Evolutionary conservation across 2,113 vertebrate genomes (phyloP), one percentile per base, ranked within the genome.

Genomic region (Rhinoderma darwinii): DNA sequence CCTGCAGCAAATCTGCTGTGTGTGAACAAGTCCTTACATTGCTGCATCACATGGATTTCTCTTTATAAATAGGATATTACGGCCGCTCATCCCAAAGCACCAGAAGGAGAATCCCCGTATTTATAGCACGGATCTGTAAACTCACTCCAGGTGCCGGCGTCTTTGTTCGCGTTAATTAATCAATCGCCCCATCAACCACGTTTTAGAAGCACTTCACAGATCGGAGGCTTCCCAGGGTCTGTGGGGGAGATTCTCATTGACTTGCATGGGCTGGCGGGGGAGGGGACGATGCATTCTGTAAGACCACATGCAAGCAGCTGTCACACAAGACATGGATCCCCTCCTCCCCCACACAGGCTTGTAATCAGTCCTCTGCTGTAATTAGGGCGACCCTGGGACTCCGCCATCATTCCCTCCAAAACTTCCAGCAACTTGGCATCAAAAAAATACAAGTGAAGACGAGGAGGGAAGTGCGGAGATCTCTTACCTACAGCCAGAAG

Each of bases 161-260:
- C 80, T 7, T 70, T 85, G 76, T 77, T 80, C 79, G 88, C 66
- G n/a, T 11, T 70, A 83, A 83, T 83, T 83, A 83, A 47, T 35
- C 32, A 17, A 32, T 27, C 11, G n/a, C 43, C 22, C 22, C 68
- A 47, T 20, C 39, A 84, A 39, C 10, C 32, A 82, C 88, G 0
- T 70, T 86, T 61, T 47, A 73, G 35, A 27, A 39, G 15, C 20
- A 47, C 66, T 84, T 84, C 43, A 54, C 61, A 68, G 63, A 15
- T 50, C 54, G 0, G 32, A 39, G 68, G 32, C 68, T 74, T 84
- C 50, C 70, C 83, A 84, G 37, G 83, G 50, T 84, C 10, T 41
- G 50, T 20, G 9, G 50, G 35, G 35, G 43, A 32, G 22, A 51
- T 47, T 73, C 68, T 73, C 68, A 74, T 84, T 54, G 43, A 73